A percentile compares a stretch with the other conserved stretches of the same genome.
Evolutionary conservation across 2,113 vertebrate genomes (phyloP).

Genomic region (Centropristis striata): DNA sequence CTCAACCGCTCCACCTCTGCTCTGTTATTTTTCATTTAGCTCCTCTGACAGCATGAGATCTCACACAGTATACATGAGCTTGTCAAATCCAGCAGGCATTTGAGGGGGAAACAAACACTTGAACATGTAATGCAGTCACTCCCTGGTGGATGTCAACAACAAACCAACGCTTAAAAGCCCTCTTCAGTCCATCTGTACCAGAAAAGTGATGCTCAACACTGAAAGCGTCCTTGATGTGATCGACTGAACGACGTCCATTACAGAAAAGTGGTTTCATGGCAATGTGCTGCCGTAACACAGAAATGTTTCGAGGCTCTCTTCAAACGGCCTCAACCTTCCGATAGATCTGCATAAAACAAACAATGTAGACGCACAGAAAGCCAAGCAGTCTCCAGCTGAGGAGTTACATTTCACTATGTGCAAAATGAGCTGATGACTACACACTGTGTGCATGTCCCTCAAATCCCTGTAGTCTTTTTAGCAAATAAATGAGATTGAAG

Average conservation of each 20-base stretch:
- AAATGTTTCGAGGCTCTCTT: conserved; percentile 20
- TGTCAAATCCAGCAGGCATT: conserved; percentile 1
- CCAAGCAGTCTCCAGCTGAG: conserved; percentile 54
- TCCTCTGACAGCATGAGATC: background rate
- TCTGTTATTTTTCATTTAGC: background rate
- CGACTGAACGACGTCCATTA: conserved; percentile 33
- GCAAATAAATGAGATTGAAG: conserved; percentile 72
- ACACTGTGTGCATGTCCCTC: conserved; percentile 46
- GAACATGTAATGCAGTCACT: conserved; percentile 38
- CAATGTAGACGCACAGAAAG: conserved; percentile 15
- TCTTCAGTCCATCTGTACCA: conserved; percentile 31
- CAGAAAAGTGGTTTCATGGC: conserved; percentile 35
- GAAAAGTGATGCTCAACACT: conserved; percentile 43
- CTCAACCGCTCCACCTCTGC: background rate
- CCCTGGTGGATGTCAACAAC: conserved; percentile 48
- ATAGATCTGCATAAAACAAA: conserved; percentile 46
- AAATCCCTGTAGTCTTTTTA: conserved; percentile 67
- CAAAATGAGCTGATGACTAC: conserved; percentile 44
- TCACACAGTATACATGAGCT: background rate
- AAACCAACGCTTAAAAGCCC: conserved; percentile 32
- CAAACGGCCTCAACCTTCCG: conserved; percentile 12
- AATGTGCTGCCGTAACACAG: background rate
- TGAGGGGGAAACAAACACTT: conserved; percentile 57
- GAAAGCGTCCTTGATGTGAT: conserved; percentile 24
- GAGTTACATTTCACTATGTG: conserved; percentile 35